phyloP scores from a whole-genome alignment of 2,113 vertebrate genomes.

The Lathamus discolor region DNA sequence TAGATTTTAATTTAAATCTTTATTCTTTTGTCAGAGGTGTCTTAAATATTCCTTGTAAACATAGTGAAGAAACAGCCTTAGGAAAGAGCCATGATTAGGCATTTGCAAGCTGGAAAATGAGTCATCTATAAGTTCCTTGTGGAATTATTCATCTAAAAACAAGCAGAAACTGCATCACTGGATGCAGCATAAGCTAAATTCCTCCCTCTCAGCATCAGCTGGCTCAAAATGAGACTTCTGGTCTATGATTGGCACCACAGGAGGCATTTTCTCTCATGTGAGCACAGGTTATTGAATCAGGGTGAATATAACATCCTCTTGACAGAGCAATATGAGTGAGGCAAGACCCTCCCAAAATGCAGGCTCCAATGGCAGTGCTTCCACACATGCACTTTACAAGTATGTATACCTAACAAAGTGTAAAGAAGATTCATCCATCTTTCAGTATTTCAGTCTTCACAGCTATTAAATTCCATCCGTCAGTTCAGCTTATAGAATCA shows the following conservation, averaged over 20 bases:
- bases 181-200: not conserved
- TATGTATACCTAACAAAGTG: not conserved
- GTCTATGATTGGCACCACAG: not conserved
- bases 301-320: not conserved
- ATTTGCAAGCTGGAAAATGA: not conserved
- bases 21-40: not conserved
- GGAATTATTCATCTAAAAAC: not conserved
- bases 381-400: not conserved
- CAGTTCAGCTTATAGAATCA: not conserved
- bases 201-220: not conserved
- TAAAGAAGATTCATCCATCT: not conserved
- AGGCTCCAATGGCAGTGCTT: not conserved
- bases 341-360: not conserved
- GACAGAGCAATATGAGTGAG: not conserved
- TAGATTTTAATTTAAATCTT: not conserved
- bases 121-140: not conserved
- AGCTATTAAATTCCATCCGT: not conserved
- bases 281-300: not conserved
- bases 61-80: not conserved
- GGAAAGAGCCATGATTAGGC: not conserved
- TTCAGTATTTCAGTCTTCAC: not conserved
- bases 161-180: not conserved
- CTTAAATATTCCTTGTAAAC: not conserved
- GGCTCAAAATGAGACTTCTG: not conserved
- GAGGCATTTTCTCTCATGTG: not conserved